These are phyloP conservation scores for Iguana delicatissima DNA, from an alignment of 2,797 vertebrate genomes.

Conservation along the genomic window DNA sequence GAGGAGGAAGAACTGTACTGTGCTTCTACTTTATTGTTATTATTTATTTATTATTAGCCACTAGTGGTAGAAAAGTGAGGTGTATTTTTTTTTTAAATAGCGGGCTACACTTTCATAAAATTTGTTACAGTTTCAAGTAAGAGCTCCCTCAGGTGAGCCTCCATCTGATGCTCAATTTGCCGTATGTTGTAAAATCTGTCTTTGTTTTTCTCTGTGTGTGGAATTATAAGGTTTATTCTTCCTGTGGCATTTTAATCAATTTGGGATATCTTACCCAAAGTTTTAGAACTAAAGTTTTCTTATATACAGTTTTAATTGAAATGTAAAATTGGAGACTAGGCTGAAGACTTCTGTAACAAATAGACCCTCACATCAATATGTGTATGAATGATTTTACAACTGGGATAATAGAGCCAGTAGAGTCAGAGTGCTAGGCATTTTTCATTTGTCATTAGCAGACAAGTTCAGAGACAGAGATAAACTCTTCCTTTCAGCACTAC, in stretches of 20 bases:
- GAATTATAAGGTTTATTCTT: not conserved
- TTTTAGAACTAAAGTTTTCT: not conserved
- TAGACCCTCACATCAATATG: not conserved
- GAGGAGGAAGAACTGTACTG: not conserved
- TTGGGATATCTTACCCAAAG: not conserved
- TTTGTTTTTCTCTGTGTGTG: not conserved
- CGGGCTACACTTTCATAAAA: not conserved
- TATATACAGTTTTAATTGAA: slow-evolving; percentile 1
- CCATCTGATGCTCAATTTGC: not conserved
- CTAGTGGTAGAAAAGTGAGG: not conserved
- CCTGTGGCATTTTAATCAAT: not conserved
- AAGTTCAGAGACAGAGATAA: not conserved
- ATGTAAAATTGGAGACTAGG: not conserved
- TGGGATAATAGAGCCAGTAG: not conserved
- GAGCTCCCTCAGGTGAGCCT: not conserved
- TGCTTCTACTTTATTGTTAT: not conserved
- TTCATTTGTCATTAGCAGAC: slow-evolving; percentile 6
- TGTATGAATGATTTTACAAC: slow-evolving; percentile 9
- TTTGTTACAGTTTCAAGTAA: not conserved
- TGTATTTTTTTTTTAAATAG: not conserved
- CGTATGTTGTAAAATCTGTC: not conserved
- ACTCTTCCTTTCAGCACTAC: slow-evolving; percentile 19
- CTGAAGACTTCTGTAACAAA: not conserved
- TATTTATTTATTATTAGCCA: not conserved
- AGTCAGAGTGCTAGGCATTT: slow-evolving; percentile 1